Conservation (phyloP, 2,797 vertebrate species). For the Argya squamiceps region DNA sequence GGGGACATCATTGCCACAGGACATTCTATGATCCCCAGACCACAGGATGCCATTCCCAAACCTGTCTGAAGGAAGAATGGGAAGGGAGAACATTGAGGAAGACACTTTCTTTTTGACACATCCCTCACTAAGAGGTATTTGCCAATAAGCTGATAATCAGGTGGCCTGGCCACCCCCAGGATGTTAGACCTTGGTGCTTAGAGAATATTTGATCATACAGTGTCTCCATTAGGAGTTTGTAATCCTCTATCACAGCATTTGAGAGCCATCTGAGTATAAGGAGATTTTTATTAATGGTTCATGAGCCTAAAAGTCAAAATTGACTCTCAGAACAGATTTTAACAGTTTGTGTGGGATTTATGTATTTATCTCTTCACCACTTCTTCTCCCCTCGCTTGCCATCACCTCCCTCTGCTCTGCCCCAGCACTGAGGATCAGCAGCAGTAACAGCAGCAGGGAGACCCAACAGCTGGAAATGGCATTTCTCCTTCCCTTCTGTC, state of each 20-base stretch:
- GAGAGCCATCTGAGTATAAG: conserved; percentile 79
- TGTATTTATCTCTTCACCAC: not conserved
- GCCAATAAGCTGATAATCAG: conserved; percentile 77
- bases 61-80: not conserved
- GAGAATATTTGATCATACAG: conserved; percentile 65
- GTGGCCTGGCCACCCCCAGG: conserved; percentile 53
- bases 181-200: conserved; percentile 68
- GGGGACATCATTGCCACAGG: not conserved
- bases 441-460: too few relatives aligned
- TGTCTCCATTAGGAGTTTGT: conserved; percentile 77
- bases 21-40: not conserved
- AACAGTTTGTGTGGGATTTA: conserved; percentile 21
- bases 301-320: conserved; percentile 75
- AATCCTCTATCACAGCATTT: conserved; percentile 80
- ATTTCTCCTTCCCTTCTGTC: too few relatives aligned
- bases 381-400: not conserved
- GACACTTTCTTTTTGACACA: conserved; percentile 29
- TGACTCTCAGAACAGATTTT: conserved; percentile 67
- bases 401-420: too few relatives aligned
- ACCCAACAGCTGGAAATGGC: too few relatives aligned
- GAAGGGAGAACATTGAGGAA: not conserved
- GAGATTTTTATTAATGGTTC: conserved; percentile 84
- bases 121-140: conserved; percentile 63
- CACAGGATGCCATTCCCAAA: not conserved
- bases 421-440: too few relatives aligned